These are phyloP conservation scores for Monarcha castaneiventris DNA, from an alignment of 2,113 vertebrate genomes.

Conservation along the genomic window DNA sequence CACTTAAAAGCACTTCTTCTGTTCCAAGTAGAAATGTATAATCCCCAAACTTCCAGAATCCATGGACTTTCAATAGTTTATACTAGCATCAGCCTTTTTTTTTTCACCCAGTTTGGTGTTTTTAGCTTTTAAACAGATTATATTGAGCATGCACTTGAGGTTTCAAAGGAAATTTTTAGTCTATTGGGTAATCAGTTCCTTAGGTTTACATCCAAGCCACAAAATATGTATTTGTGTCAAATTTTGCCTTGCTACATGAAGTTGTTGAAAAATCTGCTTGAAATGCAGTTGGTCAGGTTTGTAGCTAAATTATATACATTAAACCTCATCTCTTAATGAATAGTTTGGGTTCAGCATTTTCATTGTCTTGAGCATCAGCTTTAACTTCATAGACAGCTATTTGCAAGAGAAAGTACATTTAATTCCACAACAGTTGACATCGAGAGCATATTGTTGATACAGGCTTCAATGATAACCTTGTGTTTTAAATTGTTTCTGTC, in stretches of 20 bases:
- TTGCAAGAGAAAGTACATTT: not conserved
- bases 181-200: constrained; percentile 36
- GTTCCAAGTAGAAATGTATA: not conserved
- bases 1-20: not conserved
- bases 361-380: not conserved
- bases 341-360: not conserved
- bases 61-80: not conserved
- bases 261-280: constrained; percentile 11
- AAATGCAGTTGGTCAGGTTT: constrained; percentile 24
- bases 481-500: constrained; percentile 10
- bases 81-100: not conserved
- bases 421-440: not conserved
- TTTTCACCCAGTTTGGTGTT: not conserved
- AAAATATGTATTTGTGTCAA: constrained; percentile 44
- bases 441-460: not conserved
- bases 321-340: not conserved
- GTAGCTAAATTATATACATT: constrained; percentile 3
- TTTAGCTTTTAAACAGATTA: not conserved
- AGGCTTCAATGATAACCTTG: constrained; percentile 27
- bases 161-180: constrained; percentile 47
- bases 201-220: constrained; percentile 56
- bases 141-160: constrained; percentile 8
- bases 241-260: constrained; percentile 46
- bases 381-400: not conserved
- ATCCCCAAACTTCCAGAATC: not conserved